Evolutionary conservation across 2,888 invertebrate species (phyloP), one percentile per base, ranked within the genome.

Genomic region (Lagria hirta): DNA sequence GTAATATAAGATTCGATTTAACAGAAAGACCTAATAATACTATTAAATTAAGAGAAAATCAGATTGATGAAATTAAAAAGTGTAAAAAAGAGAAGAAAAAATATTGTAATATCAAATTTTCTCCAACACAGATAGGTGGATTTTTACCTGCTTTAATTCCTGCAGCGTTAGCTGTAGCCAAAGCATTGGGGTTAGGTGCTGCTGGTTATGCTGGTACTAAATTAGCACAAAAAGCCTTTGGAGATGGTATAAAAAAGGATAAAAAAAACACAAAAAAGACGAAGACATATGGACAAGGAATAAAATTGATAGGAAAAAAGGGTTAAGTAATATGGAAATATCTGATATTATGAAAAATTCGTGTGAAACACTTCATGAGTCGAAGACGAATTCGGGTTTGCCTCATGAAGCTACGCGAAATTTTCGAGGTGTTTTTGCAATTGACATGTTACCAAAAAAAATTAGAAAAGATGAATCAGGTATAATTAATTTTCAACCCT

Each of bases 91-190:
- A 18, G 20, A 18, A 18, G 20, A 18, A 18, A 18, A 18, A 18
- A 18, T 18, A 18, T 18, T 18, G 20, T 18, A 18, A 18, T 18
- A 18, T 18, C 20, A 18, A 18, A 18, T 18, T 18, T 18, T 18
- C 20, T 18, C 20, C 20, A 18, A 18, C 20, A 18, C 20, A 18
- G 20, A 18, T 18, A 18, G 20, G 20, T 18, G 20, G 20, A 18
- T 18, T 18, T 18, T 18, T 18, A 18, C 20, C 20, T 18, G 20
- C 20, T 18, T 18, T 18, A 18, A 18, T 18, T 18, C 20, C 20
- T 18, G 20, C 20, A n/a, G n/a, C n/a, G n/a, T n/a, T n/a, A n/a
- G n/a, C n/a, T n/a, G n/a, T n/a, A n/a, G n/a, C n/a, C n/a, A n/a
- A n/a, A n/a, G n/a, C n/a, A n/a, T n/a, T n/a, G n/a, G n/a, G n/a